Evolutionary conservation across 2,888 invertebrate species (phyloP), one percentile per base, ranked within the genome.

Genomic region (Fragum whitleyi): DNA sequence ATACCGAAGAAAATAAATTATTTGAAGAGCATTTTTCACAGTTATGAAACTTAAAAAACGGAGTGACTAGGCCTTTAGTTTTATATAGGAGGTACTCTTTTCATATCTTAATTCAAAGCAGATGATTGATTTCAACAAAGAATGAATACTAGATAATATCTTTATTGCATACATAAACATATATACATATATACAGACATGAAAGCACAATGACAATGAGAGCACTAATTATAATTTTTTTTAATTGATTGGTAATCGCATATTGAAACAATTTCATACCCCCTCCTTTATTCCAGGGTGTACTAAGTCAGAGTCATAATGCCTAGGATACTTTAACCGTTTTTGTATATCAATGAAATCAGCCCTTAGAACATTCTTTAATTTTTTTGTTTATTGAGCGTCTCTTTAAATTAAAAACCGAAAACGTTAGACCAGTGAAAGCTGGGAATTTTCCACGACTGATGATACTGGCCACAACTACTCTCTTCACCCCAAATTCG

Each of bases 281-380:
- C 2, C 36, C 70, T 70, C 53, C n/a, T 21, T 21, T n/a, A 19
- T 14, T 1, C 70, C 70, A 2, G 70, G 70, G 26, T 70, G 70
- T 11, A 70, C 70, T 21, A 70, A 47, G 23, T 70, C 70, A 16
- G 19, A 32, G 39, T 70, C 70, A 23, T 70, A 70, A 55, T 70
- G 70, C 28, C 29, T 51, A 14, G 51, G 69, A 21, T 53, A 69
- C 29, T 53, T 47, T 2, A 69, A 16, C 21, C 29, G 19, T 29
- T 69, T 69, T 23, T 47, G 23, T 19, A 69, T 29, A 9, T 69
- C 53, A 2, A 69, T 26, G 29, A 53, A 53, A 29, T 69, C 53
- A 9, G n/a, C 11, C 9, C 23, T 32, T 19, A 67, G 42, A 19
- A n/a, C n/a, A 19, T n/a, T 47, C n/a, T 47, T 47, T 47, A 9